Percentiles rank a stretch among this genome's conserved stretches.
Evolutionary conservation across 1,140 invertebrate genomes (phyloP).

Genomic region (Brachionus calyciflorus): DNA sequence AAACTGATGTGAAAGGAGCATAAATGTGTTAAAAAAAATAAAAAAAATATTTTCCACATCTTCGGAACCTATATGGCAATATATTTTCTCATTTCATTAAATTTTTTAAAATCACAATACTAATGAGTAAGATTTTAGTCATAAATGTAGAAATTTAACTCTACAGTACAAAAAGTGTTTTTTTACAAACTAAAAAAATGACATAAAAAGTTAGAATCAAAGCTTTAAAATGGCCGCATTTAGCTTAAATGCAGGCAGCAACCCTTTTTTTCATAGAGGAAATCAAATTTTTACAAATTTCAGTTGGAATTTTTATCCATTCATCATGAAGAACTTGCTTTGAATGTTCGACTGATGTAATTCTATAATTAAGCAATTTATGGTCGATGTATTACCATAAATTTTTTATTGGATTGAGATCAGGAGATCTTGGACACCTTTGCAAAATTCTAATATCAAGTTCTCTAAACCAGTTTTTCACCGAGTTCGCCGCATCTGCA

Average conservation of each 20-base stretch:
- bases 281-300: not conserved
- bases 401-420: constrained; percentile 45
- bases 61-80: no score
- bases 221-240: not conserved
- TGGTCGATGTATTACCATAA: not conserved
- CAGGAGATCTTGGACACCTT: not conserved
- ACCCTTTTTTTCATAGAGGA: not conserved
- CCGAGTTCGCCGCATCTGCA: not conserved
- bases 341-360: no score
- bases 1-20: no score
- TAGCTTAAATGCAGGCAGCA: not conserved
- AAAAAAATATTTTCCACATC: no score
- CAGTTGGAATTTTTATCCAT: not conserved
- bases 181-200: no score
- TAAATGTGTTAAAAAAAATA: no score
- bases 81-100: no score
- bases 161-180: no score
- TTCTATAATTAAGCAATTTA: not conserved
- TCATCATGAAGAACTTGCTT: not conserved
- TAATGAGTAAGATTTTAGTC: no score
- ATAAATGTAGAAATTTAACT: no score
- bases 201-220: no score
- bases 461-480: constrained; percentile 38
- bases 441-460: not conserved
- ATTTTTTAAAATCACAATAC: no score